Conservation (phyloP, 2,888 invertebrate genomes). For the Megaustenia siamemsis region DNA sequence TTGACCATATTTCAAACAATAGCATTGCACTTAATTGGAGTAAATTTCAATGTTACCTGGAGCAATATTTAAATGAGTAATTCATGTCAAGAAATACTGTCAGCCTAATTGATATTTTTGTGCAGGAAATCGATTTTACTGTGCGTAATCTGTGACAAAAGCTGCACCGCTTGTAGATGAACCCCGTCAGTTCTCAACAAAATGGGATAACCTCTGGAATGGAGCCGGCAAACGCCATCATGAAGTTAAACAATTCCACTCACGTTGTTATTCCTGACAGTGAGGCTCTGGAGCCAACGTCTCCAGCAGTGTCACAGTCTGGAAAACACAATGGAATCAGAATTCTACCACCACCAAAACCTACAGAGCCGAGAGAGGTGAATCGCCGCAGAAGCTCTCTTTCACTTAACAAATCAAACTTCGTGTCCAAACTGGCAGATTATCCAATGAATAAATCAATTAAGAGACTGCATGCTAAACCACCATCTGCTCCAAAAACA, state of each 20-base stretch:
- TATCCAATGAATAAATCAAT: background rate
- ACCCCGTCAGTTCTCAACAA: background rate
- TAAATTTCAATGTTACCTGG: too few species aligned
- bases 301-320: background rate
- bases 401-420: background rate
- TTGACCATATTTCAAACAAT: too few species aligned
- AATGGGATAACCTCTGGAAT: background rate
- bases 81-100: background rate
- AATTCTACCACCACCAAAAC: background rate
- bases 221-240: slow-evolving; percentile 9
- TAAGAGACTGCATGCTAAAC: background rate
- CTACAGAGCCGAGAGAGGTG: background rate
- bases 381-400: background rate
- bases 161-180: background rate
- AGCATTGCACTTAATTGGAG: too few species aligned
- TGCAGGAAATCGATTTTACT: background rate
- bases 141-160: too few species aligned
- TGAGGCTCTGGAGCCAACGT: background rate
- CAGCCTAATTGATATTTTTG: background rate
- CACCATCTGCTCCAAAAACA: background rate
- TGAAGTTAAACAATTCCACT: background rate
- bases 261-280: background rate
- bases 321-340: background rate
- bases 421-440: background rate
- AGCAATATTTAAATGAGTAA: too few species aligned